These are phyloP conservation scores for Rhadinocentrus ornatus DNA, from an alignment of 2,797 vertebrate species.

Conservation along the genomic window DNA sequence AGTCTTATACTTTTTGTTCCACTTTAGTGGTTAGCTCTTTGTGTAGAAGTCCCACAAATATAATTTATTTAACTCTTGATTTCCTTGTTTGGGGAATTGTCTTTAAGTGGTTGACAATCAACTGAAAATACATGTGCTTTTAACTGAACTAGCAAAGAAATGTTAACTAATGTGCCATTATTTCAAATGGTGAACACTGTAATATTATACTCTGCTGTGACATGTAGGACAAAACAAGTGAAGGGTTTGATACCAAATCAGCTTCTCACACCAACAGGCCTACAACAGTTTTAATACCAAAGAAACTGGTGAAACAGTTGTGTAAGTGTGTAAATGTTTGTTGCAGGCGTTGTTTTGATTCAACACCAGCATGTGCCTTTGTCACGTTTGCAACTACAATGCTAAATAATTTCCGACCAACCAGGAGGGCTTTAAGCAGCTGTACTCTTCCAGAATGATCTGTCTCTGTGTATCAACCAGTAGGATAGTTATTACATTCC, in stretches of 20 bases:
- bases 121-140: constrained; percentile 76
- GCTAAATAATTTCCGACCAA: constrained; percentile 58
- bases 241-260: constrained; percentile 61
- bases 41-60: constrained; percentile 59
- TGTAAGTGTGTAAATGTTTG: constrained; percentile 56
- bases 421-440: constrained; percentile 63
- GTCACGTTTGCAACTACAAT: constrained; percentile 54
- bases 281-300: constrained; percentile 67
- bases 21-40: constrained; percentile 48
- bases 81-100: constrained; percentile 70
- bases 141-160: constrained; percentile 54
- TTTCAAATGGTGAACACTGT: constrained; percentile 72
- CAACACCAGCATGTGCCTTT: constrained; percentile 76
- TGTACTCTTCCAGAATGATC: constrained; percentile 54
- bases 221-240: constrained; percentile 23
- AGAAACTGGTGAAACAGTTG: constrained; percentile 62
- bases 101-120: constrained; percentile 86
- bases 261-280: constrained; percentile 70
- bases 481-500: constrained; percentile 79
- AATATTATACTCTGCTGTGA: constrained; percentile 56
- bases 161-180: constrained; percentile 70
- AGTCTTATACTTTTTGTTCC: constrained; percentile 73
- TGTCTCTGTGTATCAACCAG: constrained; percentile 59
- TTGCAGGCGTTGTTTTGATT: constrained; percentile 50
- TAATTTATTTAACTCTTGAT: constrained; percentile 74